phyloP scores from a whole-genome alignment of 2,797 vertebrate genomes.

The Trematomus bernacchii region DNA sequence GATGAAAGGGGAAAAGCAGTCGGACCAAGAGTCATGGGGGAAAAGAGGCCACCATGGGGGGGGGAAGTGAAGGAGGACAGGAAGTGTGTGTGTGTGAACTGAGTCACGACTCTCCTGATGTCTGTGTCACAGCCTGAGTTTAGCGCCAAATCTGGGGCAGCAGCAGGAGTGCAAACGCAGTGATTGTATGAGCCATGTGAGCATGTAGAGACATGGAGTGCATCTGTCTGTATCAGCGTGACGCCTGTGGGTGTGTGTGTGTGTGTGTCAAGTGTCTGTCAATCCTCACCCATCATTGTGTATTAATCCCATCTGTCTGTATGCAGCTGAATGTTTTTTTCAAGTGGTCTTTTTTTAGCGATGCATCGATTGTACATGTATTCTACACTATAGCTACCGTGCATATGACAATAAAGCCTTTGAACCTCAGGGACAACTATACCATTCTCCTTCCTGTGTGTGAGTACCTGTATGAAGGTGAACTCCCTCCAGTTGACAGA shows the following conservation, averaged over 20 bases:
- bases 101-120: slow-evolving; percentile 65
- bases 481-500: slow-evolving; percentile 97
- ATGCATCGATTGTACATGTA: no score
- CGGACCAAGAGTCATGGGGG: slow-evolving; percentile 27
- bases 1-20: slow-evolving; percentile 47
- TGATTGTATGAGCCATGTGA: slow-evolving; percentile 20
- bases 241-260: neutral
- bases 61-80: neutral
- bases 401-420: no score
- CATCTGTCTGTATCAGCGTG: slow-evolving; percentile 14
- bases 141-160: slow-evolving; percentile 60
- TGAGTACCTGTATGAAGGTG: slow-evolving; percentile 91
- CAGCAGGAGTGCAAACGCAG: slow-evolving; percentile 34
- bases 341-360: no score
- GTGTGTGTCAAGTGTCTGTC: slow-evolving; percentile 5
- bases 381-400: no score
- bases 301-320: neutral
- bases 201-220: neutral
- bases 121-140: slow-evolving; percentile 58
- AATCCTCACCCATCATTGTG: slow-evolving; percentile 1
- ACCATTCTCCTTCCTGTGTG: no score
- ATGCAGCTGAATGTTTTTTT: no score
- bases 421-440: no score
- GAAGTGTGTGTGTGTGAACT: slow-evolving; percentile 20
- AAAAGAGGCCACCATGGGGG: slow-evolving; percentile 26